Conservation (phyloP, 1,140 invertebrate species). For the Drosophila lini region DNA sequence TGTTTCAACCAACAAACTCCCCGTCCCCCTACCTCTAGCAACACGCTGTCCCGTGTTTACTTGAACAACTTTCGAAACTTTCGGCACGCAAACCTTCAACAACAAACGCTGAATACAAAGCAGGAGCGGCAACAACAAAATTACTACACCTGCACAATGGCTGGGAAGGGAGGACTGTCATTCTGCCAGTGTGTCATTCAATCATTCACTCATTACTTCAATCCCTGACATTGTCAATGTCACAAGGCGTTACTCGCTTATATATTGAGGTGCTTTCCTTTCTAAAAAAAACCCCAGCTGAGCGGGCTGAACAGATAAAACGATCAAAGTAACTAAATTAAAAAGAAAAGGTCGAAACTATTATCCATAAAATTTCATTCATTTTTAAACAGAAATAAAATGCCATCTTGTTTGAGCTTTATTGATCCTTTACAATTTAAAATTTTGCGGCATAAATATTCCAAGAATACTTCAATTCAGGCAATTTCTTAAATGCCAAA, state of each 20-base stretch:
- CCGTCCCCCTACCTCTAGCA: background rate
- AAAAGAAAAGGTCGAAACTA: background rate
- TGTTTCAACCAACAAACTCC: slow-evolving; percentile 43
- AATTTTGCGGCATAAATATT: background rate
- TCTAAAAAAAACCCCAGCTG: background rate
- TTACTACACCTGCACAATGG: slow-evolving; percentile 52
- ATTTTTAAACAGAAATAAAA: background rate
- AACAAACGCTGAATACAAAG: slow-evolving; percentile 47
- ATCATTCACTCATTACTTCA: slow-evolving; percentile 49
- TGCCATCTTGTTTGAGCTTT: background rate
- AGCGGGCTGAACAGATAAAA: too few relatives aligned
- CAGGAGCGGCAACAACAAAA: slow-evolving; percentile 50
- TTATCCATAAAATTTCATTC: background rate
- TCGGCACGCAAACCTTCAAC: slow-evolving; percentile 71
- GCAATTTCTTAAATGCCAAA: slow-evolving; percentile 51
- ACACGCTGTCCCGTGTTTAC: slow-evolving; percentile 28
- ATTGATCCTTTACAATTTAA: background rate
- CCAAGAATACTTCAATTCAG: background rate
- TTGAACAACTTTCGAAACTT: slow-evolving; percentile 62
- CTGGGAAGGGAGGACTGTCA: slow-evolving; percentile 25
- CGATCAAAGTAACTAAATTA: background rate
- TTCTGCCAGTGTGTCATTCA: slow-evolving; percentile 57
- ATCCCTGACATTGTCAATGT: slow-evolving; percentile 71
- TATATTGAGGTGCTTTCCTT: background rate
- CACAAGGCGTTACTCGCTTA: slow-evolving; percentile 41